A percentile compares a stretch with the other conserved stretches of the same genome.
Evolutionary conservation across 2,888 invertebrate genomes (phyloP).

Genomic region (Leptinotarsa peninsularis): DNA sequence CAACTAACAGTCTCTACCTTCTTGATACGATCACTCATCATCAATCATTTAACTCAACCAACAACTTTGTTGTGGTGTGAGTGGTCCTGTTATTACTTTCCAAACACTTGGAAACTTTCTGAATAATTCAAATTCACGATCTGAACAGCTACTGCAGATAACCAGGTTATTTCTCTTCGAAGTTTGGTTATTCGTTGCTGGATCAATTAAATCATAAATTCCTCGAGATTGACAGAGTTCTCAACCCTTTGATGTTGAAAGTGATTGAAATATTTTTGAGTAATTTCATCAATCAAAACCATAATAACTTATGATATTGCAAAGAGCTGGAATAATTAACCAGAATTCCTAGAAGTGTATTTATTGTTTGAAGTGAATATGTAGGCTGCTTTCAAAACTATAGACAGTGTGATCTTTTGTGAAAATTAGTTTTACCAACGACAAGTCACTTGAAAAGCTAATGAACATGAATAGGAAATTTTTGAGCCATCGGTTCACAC

Average conservation of each 20-base stretch:
- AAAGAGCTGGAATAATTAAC: not conserved
- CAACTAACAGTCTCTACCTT: not conserved
- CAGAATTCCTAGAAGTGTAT: not conserved
- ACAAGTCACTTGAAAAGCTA: too few relatives aligned
- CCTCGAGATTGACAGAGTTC: not conserved
- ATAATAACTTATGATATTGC: not conserved
- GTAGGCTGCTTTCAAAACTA: too few relatives aligned
- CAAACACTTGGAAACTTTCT: not conserved
- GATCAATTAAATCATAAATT: not conserved
- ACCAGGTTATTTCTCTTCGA: not conserved
- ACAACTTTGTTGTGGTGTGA: not conserved
- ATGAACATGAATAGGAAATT: too few relatives aligned
- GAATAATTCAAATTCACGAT: not conserved
- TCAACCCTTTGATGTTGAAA: not conserved
- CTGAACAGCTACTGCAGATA: not conserved
- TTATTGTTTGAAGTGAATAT: too few relatives aligned
- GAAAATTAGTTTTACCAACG: too few relatives aligned
- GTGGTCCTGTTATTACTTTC: constrained; percentile 4
- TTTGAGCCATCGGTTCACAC: too few relatives aligned
- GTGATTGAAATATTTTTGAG: not conserved
- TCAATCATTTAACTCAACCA: constrained; percentile 1
- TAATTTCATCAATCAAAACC: not conserved
- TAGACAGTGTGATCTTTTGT: too few relatives aligned
- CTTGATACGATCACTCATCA: not conserved
- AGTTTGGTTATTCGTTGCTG: constrained; percentile 2